Percentiles rank a stretch among this genome's conserved stretches.
phyloP scores from a whole-genome alignment of 2,113 vertebrate species.

The Riparia riparia region DNA sequence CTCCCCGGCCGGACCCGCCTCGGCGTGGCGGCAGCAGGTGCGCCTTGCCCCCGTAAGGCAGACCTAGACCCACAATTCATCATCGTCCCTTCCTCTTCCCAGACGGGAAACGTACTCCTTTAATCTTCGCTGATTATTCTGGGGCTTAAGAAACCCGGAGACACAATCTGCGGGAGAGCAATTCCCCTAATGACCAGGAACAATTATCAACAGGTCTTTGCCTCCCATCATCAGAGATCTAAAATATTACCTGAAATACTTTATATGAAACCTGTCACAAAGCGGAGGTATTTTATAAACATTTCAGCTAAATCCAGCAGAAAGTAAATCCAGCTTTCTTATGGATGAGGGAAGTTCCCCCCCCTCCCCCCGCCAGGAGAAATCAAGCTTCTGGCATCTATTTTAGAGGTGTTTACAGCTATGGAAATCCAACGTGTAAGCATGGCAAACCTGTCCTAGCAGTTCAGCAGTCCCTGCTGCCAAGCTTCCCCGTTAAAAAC shows the following conservation, averaged over 20 bases:
- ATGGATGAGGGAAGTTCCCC: not conserved
- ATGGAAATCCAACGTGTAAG: not conserved
- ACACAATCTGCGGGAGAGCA: slow-evolving; percentile 41
- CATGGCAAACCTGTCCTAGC: not conserved
- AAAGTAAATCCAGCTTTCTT: not conserved
- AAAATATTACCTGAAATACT: slow-evolving; percentile 1
- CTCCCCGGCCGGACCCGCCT: too few relatives aligned
- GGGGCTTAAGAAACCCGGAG: slow-evolving; percentile 55
- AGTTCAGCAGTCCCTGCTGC: not conserved
- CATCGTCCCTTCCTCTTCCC: not conserved
- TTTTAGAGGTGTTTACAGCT: not conserved
- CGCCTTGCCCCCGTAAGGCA: slow-evolving; percentile 5
- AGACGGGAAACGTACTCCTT: slow-evolving; percentile 13
- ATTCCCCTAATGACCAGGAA: slow-evolving; percentile 19
- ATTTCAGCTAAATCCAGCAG: not conserved
- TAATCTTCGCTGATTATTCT: slow-evolving; percentile 1
- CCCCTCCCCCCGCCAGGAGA: not conserved
- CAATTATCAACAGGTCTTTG: slow-evolving; percentile 18
- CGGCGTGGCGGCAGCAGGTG: not conserved
- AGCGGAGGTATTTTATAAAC: not conserved
- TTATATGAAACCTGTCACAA: not conserved
- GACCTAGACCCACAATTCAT: not conserved
- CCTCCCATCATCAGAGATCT: not conserved
- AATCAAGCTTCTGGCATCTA: not conserved
- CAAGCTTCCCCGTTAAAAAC: not conserved